These are phyloP conservation scores for Saxicola maurus DNA, from an alignment of 2,797 vertebrate species.

Conservation along the genomic window DNA sequence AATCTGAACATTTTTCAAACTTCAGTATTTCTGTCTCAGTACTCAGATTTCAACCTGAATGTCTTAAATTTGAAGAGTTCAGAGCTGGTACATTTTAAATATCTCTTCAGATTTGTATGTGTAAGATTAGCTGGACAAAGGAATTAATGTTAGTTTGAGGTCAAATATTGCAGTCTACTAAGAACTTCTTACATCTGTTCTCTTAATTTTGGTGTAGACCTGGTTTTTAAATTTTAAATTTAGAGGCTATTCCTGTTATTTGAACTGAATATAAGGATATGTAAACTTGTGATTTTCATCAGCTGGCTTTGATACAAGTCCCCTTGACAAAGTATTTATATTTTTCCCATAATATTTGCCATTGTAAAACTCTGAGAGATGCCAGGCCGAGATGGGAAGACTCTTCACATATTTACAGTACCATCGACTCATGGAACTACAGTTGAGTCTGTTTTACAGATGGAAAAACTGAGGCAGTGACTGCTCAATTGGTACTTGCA, in stretches of 20 bases:
- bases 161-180: not conserved
- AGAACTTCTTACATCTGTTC: not conserved
- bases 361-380: not conserved
- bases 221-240: not conserved
- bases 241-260: not conserved
- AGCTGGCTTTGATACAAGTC: not conserved
- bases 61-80: not conserved
- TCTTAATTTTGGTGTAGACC: not conserved
- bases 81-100: not conserved
- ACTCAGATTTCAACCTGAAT: not conserved
- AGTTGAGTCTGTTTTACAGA: constrained; percentile 9
- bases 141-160: not conserved
- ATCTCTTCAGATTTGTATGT: not conserved
- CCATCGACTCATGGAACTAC: not conserved
- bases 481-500: not conserved
- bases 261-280: not conserved
- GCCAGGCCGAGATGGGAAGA: not conserved
- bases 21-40: not conserved
- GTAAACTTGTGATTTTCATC: not conserved
- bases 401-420: not conserved
- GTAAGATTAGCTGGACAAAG: not conserved
- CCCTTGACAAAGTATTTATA: not conserved
- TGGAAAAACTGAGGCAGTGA: constrained; percentile 21
- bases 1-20: not conserved
- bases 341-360: not conserved